Evolutionary conservation across 2,113 vertebrate species (phyloP), one percentile per base, ranked within the genome.

Genomic region (Oryzias celebensis): DNA sequence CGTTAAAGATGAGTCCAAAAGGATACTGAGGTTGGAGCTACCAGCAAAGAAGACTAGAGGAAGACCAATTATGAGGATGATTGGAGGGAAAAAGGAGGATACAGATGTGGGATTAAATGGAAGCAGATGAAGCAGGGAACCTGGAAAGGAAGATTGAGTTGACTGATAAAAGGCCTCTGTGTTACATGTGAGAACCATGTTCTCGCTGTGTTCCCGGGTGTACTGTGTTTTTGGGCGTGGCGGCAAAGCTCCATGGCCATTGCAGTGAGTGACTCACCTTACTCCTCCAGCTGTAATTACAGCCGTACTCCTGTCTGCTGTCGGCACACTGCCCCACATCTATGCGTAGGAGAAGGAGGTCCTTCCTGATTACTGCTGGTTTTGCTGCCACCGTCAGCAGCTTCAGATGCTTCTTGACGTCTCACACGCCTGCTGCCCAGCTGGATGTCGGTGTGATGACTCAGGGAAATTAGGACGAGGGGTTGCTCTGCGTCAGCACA

Each of bases 241-340:
- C 58, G 1, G 69, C 14, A 12, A 36, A 0, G 44, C 56, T 51
- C 3, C 24, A 20, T 69, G 80, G 52, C 58, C 80, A 53, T 74
- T 71, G 86, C 78, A 75, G 73, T 67, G 65, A 16, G 59, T 84
- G 84, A 81, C 80, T 85, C 80, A 88, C 80, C 80, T 81, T 64
- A 65, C 72, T 57, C 62, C 51, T 56, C 47, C 50, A 28, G 76
- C 80, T 82, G 80, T 75, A 78, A 85, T 83, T 78, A 49, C 66
- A 83, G 15, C 52, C 73, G 68, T 49, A 48, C 42, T 58, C 26
- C 58, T 36, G 36, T 36, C 52, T 22, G 60, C 36, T 60, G 48
- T 65, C 43, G 7, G 20, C 31, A 46, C 50, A 17, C 52, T 73
- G 72, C 44, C 64, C 65, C 66, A 65, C 56, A 56, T 80, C 31